These are phyloP conservation scores for Rhamnusium bicolor DNA, from an alignment of 2,888 invertebrate species.

Conservation along the genomic window DNA sequence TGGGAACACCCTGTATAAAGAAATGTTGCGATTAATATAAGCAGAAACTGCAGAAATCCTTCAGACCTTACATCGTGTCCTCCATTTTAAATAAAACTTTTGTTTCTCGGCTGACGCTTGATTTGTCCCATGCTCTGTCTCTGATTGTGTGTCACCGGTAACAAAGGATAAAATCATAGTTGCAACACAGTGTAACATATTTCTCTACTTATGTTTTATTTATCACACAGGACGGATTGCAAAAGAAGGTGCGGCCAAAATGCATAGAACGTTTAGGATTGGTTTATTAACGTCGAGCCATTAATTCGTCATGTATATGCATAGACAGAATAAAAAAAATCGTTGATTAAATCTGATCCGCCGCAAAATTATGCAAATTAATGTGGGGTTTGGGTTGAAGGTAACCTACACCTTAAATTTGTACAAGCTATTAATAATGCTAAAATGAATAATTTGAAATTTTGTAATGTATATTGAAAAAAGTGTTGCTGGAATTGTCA, in stretches of 20 bases:
- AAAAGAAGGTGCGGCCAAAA: conserved; percentile 55
- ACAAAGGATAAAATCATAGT: conserved; percentile 49
- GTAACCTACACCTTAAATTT: conserved; percentile 22
- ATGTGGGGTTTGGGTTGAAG: conserved; percentile 7
- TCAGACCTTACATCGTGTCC: background rate
- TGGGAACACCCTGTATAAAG: too few species aligned
- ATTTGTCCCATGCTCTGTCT: background rate
- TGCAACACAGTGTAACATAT: conserved; percentile 53
- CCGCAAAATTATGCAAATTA: conserved; percentile 39
- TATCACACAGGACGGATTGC: conserved; percentile 53
- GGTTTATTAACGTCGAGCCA: conserved; percentile 31
- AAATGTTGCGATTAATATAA: background rate
- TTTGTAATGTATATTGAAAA: too few species aligned
- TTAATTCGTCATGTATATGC: conserved; percentile 43
- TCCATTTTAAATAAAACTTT: background rate
- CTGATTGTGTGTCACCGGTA: conserved; percentile 27
- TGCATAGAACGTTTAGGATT: conserved; percentile 42
- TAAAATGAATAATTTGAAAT: background rate
- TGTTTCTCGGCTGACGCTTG: background rate
- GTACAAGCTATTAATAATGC: background rate
- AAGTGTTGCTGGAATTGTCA: too few species aligned
- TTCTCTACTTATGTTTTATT: conserved; percentile 55
- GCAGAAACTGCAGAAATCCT: background rate
- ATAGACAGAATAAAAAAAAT: conserved; percentile 30
- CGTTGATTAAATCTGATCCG: conserved; percentile 31